A percentile compares a stretch with the other conserved stretches of the same genome.
phyloP scores from a whole-genome alignment of 1,140 invertebrate species.

The Drosophila truncata region DNA sequence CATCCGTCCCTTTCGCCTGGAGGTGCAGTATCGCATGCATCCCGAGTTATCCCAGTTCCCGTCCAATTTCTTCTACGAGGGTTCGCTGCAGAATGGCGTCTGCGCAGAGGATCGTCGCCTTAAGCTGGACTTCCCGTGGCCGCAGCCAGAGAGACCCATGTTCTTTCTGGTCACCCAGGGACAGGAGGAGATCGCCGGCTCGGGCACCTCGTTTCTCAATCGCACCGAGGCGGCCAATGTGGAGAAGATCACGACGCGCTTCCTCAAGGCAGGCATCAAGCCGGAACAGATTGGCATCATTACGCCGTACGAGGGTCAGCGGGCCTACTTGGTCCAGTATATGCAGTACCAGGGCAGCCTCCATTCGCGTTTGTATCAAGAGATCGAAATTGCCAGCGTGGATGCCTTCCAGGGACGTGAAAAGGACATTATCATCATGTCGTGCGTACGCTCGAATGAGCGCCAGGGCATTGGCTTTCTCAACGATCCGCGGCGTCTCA shows the following conservation, averaged over 20 bases:
- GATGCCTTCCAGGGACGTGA: conserved; percentile 99
- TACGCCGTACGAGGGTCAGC: conserved; percentile 99
- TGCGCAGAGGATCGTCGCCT: conserved; percentile 96
- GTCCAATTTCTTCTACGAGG: conserved; percentile 99
- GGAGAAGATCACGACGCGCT: conserved; percentile 98
- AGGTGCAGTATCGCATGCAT: conserved; percentile 99
- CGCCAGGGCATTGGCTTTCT: conserved; percentile 98
- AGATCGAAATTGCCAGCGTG: conserved; percentile 99
- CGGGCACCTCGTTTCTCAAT: conserved; percentile 99
- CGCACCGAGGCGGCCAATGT: conserved; percentile 99
- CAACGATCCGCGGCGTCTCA: conserved; percentile 98
- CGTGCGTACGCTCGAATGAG: conserved; percentile 97
- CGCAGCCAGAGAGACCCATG: conserved; percentile 98
- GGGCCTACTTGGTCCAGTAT: conserved; percentile 99
- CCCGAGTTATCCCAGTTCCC: conserved; percentile 98
- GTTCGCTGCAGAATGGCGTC: conserved; percentile 99
- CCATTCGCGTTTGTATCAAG: conserved; percentile 98
- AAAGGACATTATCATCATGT: conserved; percentile 99
- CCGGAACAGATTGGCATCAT: conserved; percentile 99
- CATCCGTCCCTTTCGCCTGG: conserved; percentile 96
- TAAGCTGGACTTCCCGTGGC: conserved; percentile 99
- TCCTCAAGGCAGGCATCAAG: conserved; percentile 97
- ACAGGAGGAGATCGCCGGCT: conserved; percentile 99
- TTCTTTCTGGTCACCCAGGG: conserved; percentile 99
- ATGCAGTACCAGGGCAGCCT: conserved; percentile 99